phyloP scores from a whole-genome alignment of 1,140 invertebrate species.

The Zaprionus inermis region DNA sequence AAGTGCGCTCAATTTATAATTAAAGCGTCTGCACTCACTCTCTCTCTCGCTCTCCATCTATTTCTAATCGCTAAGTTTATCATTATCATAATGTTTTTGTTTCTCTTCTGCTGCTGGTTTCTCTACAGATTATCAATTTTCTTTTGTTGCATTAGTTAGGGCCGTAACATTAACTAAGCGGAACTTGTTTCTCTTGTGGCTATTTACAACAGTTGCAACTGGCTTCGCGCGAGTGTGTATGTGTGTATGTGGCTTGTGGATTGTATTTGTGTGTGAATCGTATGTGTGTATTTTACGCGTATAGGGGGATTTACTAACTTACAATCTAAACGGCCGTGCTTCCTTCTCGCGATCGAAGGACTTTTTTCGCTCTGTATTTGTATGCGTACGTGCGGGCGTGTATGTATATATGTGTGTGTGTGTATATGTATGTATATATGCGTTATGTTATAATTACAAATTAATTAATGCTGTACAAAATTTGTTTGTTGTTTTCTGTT shows the following conservation, averaged over 20 bases:
- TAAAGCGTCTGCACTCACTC: constrained; percentile 54
- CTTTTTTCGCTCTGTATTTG: constrained; percentile 23
- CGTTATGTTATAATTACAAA: constrained; percentile 68
- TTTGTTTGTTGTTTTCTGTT: constrained; percentile 44
- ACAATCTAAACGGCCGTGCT: constrained; percentile 67
- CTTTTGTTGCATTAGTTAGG: constrained; percentile 47
- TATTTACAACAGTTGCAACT: constrained; percentile 63
- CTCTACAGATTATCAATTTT: constrained; percentile 35
- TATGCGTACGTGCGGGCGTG: constrained; percentile 21
- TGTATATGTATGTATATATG: constrained; percentile 22
- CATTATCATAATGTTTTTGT: background rate
- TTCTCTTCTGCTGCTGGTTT: constrained; percentile 16
- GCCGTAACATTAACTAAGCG: constrained; percentile 65
- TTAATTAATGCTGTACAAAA: constrained; percentile 81
- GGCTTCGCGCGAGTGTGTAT: constrained; percentile 25
- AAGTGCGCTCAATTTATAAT: constrained; percentile 66
- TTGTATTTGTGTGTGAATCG: background rate
- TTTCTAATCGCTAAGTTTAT: constrained; percentile 5
- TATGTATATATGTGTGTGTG: constrained; percentile 23
- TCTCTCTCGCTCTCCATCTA: constrained; percentile 6
- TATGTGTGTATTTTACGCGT: constrained; percentile 16
- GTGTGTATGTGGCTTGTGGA: constrained; percentile 29
- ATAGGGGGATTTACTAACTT: constrained; percentile 73
- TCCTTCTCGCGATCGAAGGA: constrained; percentile 25
- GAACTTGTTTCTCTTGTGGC: constrained; percentile 65